Evolutionary conservation across 2,113 vertebrate species (phyloP), one percentile per base, ranked within the genome.

Genomic region (Felis chaus): DNA sequence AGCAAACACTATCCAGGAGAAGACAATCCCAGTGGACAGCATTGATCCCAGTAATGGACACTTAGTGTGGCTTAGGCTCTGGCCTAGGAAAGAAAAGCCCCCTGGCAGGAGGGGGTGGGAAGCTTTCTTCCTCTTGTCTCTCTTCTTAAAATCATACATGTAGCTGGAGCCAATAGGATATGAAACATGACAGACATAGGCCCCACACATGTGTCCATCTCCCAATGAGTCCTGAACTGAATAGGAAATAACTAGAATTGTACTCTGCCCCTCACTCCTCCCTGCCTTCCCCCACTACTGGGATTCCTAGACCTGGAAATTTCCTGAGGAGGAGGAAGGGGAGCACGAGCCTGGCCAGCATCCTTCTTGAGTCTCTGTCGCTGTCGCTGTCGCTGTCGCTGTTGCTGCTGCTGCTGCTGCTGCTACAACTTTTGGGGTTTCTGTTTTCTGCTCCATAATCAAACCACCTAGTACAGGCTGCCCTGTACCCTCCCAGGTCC

Each of bases 1-100:
- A 89, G 93, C 85, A 95, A 86, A 23, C 0, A 63, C 87, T 8
- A 55, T 29, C 9, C 2, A n/a, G 41, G n/a, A 95, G 86, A 61
- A 90, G 71, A 76, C 45, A 92, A 94, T 97, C 98, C 93, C 98
- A 6, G 12, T 3, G 89, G 98, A 91, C 33, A 25, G 71, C 96
- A 97, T 85, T 33, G 95, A 98, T 97, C 85, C 92, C 61, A 57
- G 48, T 98, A 98, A 98, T 98, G 97, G 97, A 93, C 91, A 93
- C 82, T 96, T 91, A 95, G 83, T 80, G 87, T 91, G 96, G 39
- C 90, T 97, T 88, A 73, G 65, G 63, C 89, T 2, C 48, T 55
- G 27, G 69, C 53, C 57, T 23, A 27, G 23, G 61, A 90, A 16
- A 78, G 73, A 66, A 61, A 90, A 61, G 94, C 36, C 97, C 96